Percentiles rank a stretch among this genome's conserved stretches.
phyloP scores from a whole-genome alignment of 2,888 invertebrate species.

The Tetragnatha montana region DNA sequence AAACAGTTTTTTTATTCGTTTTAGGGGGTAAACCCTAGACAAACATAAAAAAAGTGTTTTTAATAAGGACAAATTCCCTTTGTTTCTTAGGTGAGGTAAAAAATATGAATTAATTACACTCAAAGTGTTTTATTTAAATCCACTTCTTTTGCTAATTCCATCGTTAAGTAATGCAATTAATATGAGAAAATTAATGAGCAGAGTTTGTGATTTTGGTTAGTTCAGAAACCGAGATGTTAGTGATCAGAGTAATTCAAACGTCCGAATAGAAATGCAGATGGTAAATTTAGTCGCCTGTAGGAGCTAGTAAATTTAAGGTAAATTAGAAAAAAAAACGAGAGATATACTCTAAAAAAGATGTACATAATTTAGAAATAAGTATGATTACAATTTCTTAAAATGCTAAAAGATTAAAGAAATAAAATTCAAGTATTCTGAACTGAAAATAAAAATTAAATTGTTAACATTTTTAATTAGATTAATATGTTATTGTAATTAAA shows the following conservation, averaged over 20 bases:
- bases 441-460: no score
- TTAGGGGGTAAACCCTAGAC: not conserved
- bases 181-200: slow-evolving; percentile 26
- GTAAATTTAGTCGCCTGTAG: no score
- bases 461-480: no score
- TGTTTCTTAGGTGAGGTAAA: not conserved
- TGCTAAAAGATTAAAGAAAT: no score
- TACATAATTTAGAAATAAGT: no score
- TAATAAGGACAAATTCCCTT: slow-evolving; percentile 11
- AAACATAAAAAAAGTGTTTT: not conserved
- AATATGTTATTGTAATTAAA: no score
- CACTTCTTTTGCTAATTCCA: slow-evolving; percentile 4
- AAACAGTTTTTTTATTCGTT: not conserved
- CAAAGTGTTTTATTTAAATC: slow-evolving; percentile 6
- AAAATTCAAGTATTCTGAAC: no score
- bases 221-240: not conserved
- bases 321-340: no score
- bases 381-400: no score
- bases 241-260: not conserved
- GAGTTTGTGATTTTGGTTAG: not conserved
- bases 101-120: slow-evolving; percentile 19
- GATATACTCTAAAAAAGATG: no score
- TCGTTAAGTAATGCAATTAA: slow-evolving; percentile 39
- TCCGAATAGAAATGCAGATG: no score
- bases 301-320: no score